phyloP scores from a whole-genome alignment of 1,140 invertebrate species.

The Holcopasites calliopsidis region DNA sequence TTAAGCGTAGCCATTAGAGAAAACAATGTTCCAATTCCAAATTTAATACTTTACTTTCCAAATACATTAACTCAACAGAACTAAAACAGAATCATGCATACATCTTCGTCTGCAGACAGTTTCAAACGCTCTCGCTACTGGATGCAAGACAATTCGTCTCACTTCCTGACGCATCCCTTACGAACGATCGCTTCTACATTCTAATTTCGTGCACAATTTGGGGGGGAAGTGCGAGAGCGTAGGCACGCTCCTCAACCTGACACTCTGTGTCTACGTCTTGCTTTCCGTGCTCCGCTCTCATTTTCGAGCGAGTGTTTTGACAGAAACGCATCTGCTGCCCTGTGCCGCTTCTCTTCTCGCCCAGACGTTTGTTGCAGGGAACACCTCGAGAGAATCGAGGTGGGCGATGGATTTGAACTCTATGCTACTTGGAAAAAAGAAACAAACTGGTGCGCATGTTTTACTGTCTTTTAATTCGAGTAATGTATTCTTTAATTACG shows the following conservation, averaged over 20 bases:
- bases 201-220: constrained; percentile 32
- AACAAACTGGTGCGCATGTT: no score
- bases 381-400: neutral
- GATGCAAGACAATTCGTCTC: neutral
- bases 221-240: neutral
- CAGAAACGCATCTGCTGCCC: constrained; percentile 31
- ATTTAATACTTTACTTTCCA: no score
- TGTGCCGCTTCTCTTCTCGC: neutral
- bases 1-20: neutral
- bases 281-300: neutral
- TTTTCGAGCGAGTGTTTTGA: constrained; percentile 17
- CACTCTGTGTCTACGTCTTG: neutral
- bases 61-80: no score
- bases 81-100: neutral
- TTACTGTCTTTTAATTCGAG: no score
- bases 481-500: no score
- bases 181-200: neutral
- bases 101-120: neutral
- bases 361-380: neutral
- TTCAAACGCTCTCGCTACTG: neutral
- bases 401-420: neutral
- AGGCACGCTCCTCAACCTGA: constrained; percentile 15
- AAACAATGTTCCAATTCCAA: no score
- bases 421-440: neutral
- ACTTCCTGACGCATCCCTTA: neutral